Conservation (phyloP, 2,113 vertebrate genomes). For the Clinocottus analis region DNA sequence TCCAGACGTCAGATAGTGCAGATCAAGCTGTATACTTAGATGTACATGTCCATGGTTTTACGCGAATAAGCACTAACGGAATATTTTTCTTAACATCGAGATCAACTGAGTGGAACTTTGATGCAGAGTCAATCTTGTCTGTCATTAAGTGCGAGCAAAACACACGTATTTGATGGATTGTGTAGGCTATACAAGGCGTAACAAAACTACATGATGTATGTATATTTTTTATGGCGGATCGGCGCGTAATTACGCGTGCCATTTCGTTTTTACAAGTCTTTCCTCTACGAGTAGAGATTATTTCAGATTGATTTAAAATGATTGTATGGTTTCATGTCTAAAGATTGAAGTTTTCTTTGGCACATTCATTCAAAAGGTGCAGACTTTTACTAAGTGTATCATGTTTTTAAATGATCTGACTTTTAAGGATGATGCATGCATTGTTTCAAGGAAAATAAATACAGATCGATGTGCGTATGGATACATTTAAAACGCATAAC, state of each 20-base stretch:
- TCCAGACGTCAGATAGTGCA: slow-evolving; percentile 84
- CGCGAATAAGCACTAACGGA: too few relatives aligned
- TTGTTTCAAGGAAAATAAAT: background rate
- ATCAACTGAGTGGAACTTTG: background rate
- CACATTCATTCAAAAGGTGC: background rate
- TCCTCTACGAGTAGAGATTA: background rate
- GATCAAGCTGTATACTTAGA: slow-evolving; percentile 56
- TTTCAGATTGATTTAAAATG: background rate
- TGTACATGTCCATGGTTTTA: background rate
- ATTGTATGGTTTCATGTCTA: background rate
- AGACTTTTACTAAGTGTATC: background rate
- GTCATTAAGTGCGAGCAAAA: background rate
- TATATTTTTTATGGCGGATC: background rate
- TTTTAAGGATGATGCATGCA: background rate
- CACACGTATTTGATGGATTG: background rate
- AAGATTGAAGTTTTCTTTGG: background rate
- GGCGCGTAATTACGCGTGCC: slow-evolving; percentile 36
- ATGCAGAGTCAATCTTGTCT: background rate
- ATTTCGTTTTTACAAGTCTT: background rate
- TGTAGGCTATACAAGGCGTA: background rate
- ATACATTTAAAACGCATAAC: background rate
- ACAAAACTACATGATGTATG: slow-evolving; percentile 8
- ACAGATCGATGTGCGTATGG: background rate
- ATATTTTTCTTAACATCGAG: background rate
- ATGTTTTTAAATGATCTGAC: background rate